phyloP scores from a whole-genome alignment of 2,797 vertebrate genomes.

The Cryptoprocta ferox region DNA sequence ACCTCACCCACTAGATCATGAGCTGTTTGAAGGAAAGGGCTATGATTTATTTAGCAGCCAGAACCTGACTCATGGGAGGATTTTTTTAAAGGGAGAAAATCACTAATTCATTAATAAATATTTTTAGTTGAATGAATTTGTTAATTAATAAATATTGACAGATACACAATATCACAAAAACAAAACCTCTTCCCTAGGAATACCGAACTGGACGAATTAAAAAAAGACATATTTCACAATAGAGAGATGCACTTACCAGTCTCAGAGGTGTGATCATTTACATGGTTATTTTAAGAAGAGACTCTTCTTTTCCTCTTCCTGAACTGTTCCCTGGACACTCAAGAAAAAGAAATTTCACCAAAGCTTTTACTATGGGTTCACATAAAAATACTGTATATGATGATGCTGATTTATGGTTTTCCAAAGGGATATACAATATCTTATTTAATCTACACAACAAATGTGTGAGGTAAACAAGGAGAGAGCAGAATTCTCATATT shows the following conservation, averaged over 20 bases:
- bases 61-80: neutral
- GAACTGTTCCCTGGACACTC: neutral
- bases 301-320: neutral
- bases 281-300: slow-evolving; percentile 6
- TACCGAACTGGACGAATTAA: neutral
- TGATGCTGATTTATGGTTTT: slow-evolving; percentile 18
- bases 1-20: neutral
- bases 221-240: neutral
- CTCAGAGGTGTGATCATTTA: neutral
- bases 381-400: neutral
- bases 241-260: neutral
- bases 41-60: neutral
- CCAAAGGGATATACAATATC: neutral
- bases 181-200: neutral
- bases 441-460: slow-evolving; percentile 17
- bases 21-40: neutral
- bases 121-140: neutral
- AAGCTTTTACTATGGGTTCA: neutral
- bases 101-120: slow-evolving; percentile 5
- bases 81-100: neutral
- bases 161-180: neutral
- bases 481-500: neutral
- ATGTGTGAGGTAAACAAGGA: neutral
- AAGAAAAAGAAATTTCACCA: neutral
- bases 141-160: neutral